phyloP scores from a whole-genome alignment of 2,113 vertebrate genomes.

The Petromus typicus region DNA sequence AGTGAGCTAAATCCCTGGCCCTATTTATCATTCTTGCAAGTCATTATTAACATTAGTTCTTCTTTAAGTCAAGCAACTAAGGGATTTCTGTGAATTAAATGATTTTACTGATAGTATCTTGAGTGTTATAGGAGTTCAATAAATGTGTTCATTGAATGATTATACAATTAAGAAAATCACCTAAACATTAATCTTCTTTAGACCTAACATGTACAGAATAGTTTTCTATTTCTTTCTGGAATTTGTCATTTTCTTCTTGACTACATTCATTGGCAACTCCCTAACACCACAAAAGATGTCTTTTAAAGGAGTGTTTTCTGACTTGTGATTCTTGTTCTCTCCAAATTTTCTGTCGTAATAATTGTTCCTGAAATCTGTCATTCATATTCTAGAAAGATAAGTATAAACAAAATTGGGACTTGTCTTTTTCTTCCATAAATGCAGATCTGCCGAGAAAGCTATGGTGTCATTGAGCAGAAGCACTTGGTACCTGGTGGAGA shows the following conservation, averaged over 20 bases:
- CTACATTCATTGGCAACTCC: background rate
- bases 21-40: background rate
- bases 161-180: conserved; percentile 11
- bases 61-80: background rate
- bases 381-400: conserved; percentile 33
- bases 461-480: conserved; percentile 94
- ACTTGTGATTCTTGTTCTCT: background rate
- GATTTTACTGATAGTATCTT: conserved; percentile 23
- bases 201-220: background rate
- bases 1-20: too few species aligned
- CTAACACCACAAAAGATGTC: background rate
- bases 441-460: conserved; percentile 96
- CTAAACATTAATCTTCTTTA: background rate
- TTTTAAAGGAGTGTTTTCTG: background rate
- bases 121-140: background rate
- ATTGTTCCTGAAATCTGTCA: conserved; percentile 10
- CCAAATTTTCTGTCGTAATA: background rate
- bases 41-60: background rate
- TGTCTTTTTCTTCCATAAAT: conserved; percentile 59
- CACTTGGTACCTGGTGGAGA: conserved; percentile 94
- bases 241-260: conserved; percentile 43
- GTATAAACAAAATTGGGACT: conserved; percentile 20
- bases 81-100: background rate
- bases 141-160: conserved; percentile 17
- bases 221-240: background rate